Evolutionary conservation across 2,888 invertebrate species (phyloP), one percentile per base, ranked within the genome.

Genomic region (Gymnosoma rotundatum): DNA sequence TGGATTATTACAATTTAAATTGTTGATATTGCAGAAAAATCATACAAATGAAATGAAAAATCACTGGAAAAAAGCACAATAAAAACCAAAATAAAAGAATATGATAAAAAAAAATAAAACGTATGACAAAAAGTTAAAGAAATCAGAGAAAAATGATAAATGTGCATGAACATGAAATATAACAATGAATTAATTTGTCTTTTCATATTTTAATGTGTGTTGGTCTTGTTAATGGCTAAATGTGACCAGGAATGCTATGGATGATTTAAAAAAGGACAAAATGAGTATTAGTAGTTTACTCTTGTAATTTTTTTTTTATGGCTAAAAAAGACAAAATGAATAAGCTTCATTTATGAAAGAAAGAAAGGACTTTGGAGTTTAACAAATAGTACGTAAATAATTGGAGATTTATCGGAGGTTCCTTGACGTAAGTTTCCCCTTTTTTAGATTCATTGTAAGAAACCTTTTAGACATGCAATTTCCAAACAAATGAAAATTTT

Each of bases 111-210:
- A 54, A 32, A 14, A 20, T 32, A 72, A 21, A 45, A 58, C 5
- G 45, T 50, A 0, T 42, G 10, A 32, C 12, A 36, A 12, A 25
- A 58, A 36, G 38, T 20, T 38, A 25, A 25, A 25, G 4, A 25
- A 25, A 25, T 58, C 25, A 52, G 36, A 66, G 60, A 42, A 69
- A 61, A 63, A 75, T 81, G 81, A 81, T 81, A 75, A 75, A 81
- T 75, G 56, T 69, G 63, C 61, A 69, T 63, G 61, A 61, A 69
- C 75, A 75, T 81, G 75, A 81, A 70, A 81, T 64, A 75, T 82
- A 64, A 76, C 83, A 83, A 74, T 78, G 83, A 78, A 83, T 83
- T 83, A 78, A 83, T 83, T 83, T 79, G 83, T 83, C 78, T 64
- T 63, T 63, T 61, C 45, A 67, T 73, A 64, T 73, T 67, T 67